Percentiles rank a stretch among this genome's conserved stretches.
Evolutionary conservation across 2,888 invertebrate genomes (phyloP).

Genomic region (Drosophila siamana): DNA sequence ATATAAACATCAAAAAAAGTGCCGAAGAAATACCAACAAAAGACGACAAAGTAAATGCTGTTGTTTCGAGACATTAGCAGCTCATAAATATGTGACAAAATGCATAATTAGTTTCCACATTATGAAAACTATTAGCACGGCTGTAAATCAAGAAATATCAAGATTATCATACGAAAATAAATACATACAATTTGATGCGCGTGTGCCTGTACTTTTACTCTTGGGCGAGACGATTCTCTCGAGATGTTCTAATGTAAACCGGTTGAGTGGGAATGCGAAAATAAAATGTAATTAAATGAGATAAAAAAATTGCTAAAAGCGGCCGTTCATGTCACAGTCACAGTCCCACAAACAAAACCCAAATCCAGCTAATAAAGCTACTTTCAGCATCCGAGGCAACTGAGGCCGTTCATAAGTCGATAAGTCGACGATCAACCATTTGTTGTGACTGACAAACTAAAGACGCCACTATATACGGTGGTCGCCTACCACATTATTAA

Average conservation of each 20-base stretch:
- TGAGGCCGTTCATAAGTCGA: background rate
- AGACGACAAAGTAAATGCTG: slow-evolving; percentile 6
- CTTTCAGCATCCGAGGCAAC: slow-evolving; percentile 14
- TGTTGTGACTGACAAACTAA: slow-evolving; percentile 15
- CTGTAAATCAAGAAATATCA: background rate
- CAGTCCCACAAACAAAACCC: slow-evolving; percentile 5
- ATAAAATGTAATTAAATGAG: slow-evolving; percentile 64
- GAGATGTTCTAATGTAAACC: slow-evolving; percentile 54
- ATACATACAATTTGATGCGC: background rate
- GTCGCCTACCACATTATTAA: slow-evolving; percentile 9
- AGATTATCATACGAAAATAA: background rate
- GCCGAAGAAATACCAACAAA: slow-evolving; percentile 35
- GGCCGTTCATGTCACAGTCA: slow-evolving; percentile 13
- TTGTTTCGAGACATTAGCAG: slow-evolving; percentile 49
- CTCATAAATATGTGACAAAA: slow-evolving; percentile 46
- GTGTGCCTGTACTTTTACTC: slow-evolving; percentile 25
- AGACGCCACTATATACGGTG: slow-evolving; percentile 31
- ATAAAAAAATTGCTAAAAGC: slow-evolving; percentile 40
- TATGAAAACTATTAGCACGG: slow-evolving; percentile 1
- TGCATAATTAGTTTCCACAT: background rate
- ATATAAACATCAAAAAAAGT: slow-evolving; percentile 25
- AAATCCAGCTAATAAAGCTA: slow-evolving; percentile 33
- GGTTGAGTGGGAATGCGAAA: slow-evolving; percentile 49
- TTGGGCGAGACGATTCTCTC: slow-evolving; percentile 16
- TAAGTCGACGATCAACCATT: slow-evolving; percentile 20